Base-by-base conservation (phyloP, 2,888 invertebrate genomes). In the Yponomeuta malinellus region DNA sequence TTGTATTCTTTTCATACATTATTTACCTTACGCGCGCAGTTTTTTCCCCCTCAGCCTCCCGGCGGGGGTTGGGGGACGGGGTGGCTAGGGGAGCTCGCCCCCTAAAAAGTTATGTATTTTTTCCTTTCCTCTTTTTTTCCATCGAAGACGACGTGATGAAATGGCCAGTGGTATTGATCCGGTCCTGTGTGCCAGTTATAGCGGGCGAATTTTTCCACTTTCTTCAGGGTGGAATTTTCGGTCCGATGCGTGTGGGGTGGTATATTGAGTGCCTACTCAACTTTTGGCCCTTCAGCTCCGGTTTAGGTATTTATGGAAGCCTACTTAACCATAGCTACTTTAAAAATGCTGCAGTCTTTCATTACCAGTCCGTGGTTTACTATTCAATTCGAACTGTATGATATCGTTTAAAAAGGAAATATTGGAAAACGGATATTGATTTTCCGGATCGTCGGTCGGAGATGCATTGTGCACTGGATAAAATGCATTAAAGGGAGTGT, bases 21-120 rank as follows among this genome's bases (percentile, higher is more conserved):
- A 71, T 83, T 81, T 79, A 78, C 71, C 78, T 79, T 79, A 81
- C 82, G 79, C 81, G 69, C 81, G 78, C 79, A 77, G 77, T 75
- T 71, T 71, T 73, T 72, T 71, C 75, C 76, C 81, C 79, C 79
- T 74, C 52, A 59, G 52, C 52, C 52, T 59, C 52, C 52, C 73
- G 43, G 3, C 71, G 71, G 70, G 72, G 75, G 72, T 77, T 77
- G 76, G 78, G 75, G 73, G 73, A 71, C 77, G 72, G 74, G 77
- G 80, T 80, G 81, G 78, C 75, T 75, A 81, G 76, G 76, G 81
- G 82, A 80, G 83, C 52, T 79, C 85, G 83, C 84, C 90, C 90
- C 91, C 90, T 92, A 92, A 92, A 92, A 92, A 92, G 90, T 91
- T 90, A 91, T 91, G 86, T 90, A 90, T 91, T 91, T 91, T 89